Conservation (phyloP, 1,140 invertebrate species). For the Panagrolaimus sp. region DNA sequence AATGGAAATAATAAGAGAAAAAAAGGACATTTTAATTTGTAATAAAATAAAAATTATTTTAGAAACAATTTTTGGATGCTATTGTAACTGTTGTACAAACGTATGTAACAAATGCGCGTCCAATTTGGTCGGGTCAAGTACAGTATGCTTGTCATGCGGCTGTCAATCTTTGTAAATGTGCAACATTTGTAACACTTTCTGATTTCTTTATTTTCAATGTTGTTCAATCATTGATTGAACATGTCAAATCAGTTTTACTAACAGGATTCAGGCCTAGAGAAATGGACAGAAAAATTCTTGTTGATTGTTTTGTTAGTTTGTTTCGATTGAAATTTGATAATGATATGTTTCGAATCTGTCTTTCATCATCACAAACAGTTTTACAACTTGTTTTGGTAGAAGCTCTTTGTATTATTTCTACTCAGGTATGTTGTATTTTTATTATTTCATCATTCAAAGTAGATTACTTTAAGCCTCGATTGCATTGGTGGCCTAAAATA, state of each 20-base stretch:
- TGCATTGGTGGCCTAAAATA: conserved; percentile 95
- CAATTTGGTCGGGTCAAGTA: conserved; percentile 22
- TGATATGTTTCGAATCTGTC: conserved; percentile 29
- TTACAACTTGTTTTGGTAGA: conserved; percentile 91
- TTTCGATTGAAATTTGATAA: conserved; percentile 80
- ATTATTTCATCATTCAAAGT: conserved; percentile 9
- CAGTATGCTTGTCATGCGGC: conserved; percentile 68
- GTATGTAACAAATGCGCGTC: conserved; percentile 1
- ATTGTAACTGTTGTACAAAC: conserved; percentile 12
- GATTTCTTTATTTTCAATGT: conserved; percentile 82
- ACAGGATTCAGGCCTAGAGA: conserved; percentile 37
- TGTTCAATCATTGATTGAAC: conserved; percentile 83
- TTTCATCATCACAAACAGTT: conserved; percentile 19
- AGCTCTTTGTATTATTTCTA: conserved; percentile 71
- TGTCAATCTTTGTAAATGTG: conserved; percentile 91
- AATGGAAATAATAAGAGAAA: too few relatives aligned
- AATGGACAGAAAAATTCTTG: conserved; percentile 90
- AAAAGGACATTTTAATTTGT: too few relatives aligned
- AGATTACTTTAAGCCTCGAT: conserved; percentile 69
- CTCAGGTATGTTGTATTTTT: conserved; percentile 12
- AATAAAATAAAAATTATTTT: not conserved
- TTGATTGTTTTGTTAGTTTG: conserved; percentile 91
- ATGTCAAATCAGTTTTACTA: conserved; percentile 70
- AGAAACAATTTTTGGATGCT: conserved; percentile 25
- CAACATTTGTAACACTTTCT: conserved; percentile 81